Conservation (phyloP, 2,797 vertebrate species). For the Vespertilio murinus region DNA sequence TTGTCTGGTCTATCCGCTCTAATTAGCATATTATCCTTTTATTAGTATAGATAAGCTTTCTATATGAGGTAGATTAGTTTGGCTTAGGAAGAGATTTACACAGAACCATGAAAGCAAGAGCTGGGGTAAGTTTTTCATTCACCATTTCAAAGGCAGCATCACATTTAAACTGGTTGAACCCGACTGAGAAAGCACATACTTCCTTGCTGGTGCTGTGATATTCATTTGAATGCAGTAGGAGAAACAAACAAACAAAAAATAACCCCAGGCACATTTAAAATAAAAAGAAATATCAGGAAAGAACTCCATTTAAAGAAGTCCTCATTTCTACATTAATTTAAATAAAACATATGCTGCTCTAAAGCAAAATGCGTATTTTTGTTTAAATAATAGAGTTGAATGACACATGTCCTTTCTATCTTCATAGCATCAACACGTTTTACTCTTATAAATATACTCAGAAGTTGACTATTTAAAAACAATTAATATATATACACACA, state of each 20-base stretch:
- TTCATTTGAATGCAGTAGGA: background rate
- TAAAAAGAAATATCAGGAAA: background rate
- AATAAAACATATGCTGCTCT: background rate
- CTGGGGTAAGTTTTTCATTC: background rate
- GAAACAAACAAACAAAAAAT: background rate
- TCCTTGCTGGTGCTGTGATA: background rate
- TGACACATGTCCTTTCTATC: background rate
- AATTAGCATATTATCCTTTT: no score
- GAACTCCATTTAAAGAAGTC: background rate
- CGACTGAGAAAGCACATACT: background rate
- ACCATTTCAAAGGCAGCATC: slow-evolving; percentile 46
- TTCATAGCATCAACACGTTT: background rate
- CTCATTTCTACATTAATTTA: background rate
- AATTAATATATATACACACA: background rate
- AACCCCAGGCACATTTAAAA: background rate
- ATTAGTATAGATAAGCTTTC: background rate
- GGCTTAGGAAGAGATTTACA: background rate
- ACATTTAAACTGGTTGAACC: slow-evolving; percentile 9
- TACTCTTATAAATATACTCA: slow-evolving; percentile 7
- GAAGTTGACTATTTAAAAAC: slow-evolving; percentile 22
- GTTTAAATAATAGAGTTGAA: background rate
- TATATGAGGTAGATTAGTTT: background rate
- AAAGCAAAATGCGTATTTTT: background rate
- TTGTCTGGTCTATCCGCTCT: no score
- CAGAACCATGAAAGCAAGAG: background rate